Base-by-base conservation (phyloP, 2,113 vertebrate species). In the Eulemur rufifrons region DNA sequence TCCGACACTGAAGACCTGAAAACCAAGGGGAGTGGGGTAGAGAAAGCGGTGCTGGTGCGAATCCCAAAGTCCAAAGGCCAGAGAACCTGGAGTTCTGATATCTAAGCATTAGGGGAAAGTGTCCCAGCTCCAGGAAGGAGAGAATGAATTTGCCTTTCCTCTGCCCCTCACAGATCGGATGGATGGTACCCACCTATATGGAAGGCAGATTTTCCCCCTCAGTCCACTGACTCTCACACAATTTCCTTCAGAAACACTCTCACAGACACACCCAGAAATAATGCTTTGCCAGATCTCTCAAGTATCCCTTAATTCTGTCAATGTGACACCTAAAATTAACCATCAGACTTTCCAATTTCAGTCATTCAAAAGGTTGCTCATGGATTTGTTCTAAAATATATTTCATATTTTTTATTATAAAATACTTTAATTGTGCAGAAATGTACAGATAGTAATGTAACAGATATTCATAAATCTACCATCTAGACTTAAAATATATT, bases 361-460 rank as follows among this genome's bases (percentile, higher is more conserved):
- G 29, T 76, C n/a, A 21, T 63, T 85, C 50, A 95, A 83, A 96
- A 89, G 23, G 6, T 47, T 81, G 32, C 27, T 85, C 27, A 63
- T 64, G 2, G 39, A 71, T 87, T 90, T 95, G 76, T 88, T 96
- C 39, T 63, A 61, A 85, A 94, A 45, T 89, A 25, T 64, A 64
- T 78, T 94, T 91, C 87, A 9, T 56, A 50, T 56, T 59, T 95
- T 86, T 86, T 78, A 87, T 88, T 87, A 66, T 84, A 25, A 91
- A 87, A 54, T 80, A 66, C 14, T 87, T 95, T 9, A 77, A 71
- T 2, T 52, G 15, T 74, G 34, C 12, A 86, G 17, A 82, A 76
- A 54, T 74, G 6, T 84, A 39, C 6, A 63, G 47, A 86, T 42
- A 86, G 63, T 89, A 95, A 77, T 56, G 32, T 78, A 69, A 68